A percentile compares a stretch with the other conserved stretches of the same genome.
phyloP scores from a whole-genome alignment of 2,888 invertebrate species.

The Patella caerulea region DNA sequence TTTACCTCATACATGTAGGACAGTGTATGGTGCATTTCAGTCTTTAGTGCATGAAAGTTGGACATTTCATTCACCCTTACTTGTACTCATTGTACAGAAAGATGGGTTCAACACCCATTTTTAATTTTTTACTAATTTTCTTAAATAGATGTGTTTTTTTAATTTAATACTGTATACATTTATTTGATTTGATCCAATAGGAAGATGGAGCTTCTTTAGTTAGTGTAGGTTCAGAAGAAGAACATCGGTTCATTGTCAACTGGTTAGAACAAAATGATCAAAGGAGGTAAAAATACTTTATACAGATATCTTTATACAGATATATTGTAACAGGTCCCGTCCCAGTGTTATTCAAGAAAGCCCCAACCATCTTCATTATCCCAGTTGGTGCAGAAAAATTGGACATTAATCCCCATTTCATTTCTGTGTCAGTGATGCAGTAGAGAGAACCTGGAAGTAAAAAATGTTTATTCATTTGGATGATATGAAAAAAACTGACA shows the following conservation, averaged over 20 bases:
- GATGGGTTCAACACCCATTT: background rate
- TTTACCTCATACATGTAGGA: too few relatives aligned
- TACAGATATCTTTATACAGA: too few relatives aligned
- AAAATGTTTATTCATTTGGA: too few relatives aligned
- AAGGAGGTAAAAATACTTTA: conserved; percentile 12
- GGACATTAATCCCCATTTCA: too few relatives aligned
- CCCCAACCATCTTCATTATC: too few relatives aligned
- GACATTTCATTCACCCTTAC: background rate
- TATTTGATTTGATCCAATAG: conserved; percentile 27
- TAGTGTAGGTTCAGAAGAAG: conserved; percentile 31
- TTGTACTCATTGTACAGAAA: background rate
- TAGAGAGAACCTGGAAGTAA: too few relatives aligned
- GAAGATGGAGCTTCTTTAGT: conserved; percentile 44
- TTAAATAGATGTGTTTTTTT: background rate
- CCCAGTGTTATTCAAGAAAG: too few relatives aligned
- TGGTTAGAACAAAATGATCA: conserved; percentile 30
- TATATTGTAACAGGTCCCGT: too few relatives aligned
- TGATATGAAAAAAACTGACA: too few relatives aligned
- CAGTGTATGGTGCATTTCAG: background rate
- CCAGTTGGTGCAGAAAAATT: too few relatives aligned
- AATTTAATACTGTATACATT: background rate
- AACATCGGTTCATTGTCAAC: conserved; percentile 39
- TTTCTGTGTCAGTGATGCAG: too few relatives aligned
- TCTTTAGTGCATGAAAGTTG: background rate
- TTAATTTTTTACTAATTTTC: background rate